These are phyloP conservation scores for Melipona bicolor DNA, from an alignment of 2,888 invertebrate genomes.

Conservation along the genomic window DNA sequence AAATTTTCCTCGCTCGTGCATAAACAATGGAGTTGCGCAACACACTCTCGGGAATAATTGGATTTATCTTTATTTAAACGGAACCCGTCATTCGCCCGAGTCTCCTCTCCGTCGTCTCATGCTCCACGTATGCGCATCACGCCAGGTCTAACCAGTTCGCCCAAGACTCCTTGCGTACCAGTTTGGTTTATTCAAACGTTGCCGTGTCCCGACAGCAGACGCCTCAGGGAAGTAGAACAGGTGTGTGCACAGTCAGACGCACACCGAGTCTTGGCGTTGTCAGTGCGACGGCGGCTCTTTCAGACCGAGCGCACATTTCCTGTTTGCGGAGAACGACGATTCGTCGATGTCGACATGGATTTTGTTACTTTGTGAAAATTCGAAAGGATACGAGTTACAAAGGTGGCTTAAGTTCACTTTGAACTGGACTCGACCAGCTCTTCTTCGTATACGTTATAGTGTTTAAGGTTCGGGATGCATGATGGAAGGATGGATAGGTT, in stretches of 20 bases:
- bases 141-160: neutral
- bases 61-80: slow-evolving; percentile 49
- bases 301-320: neutral
- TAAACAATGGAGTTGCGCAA: slow-evolving; percentile 44
- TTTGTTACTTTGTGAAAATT: neutral
- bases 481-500: too few relatives aligned
- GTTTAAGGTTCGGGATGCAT: too few relatives aligned
- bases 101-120: neutral
- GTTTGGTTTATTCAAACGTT: slow-evolving; percentile 8
- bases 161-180: neutral
- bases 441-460: too few relatives aligned
- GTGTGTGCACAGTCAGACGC: neutral
- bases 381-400: neutral
- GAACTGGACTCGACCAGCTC: too few relatives aligned
- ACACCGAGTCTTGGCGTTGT: neutral
- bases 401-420: too few relatives aligned
- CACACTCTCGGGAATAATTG: slow-evolving; percentile 54
- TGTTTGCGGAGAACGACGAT: neutral
- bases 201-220: neutral
- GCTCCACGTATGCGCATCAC: too few relatives aligned
- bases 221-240: neutral
- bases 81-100: neutral
- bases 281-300: too few relatives aligned
- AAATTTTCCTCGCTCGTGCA: slow-evolving; percentile 61
- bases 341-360: neutral